Conservation (phyloP, 1,140 invertebrate genomes). For the Lepidotrigona ventralis region DNA sequence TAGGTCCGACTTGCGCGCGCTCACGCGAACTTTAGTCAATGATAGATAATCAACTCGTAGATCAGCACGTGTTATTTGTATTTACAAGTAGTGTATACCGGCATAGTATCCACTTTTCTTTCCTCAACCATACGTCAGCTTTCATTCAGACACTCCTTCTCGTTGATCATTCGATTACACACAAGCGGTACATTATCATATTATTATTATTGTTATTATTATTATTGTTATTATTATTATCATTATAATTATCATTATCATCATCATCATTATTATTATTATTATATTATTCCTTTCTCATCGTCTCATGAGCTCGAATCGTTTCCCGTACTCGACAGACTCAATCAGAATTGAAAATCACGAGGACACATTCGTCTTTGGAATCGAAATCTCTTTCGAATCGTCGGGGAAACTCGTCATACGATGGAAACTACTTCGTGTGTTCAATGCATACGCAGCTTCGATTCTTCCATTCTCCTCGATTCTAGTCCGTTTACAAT, state of each 20-base stretch:
- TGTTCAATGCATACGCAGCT: neutral
- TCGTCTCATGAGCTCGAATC: slow-evolving; percentile 1
- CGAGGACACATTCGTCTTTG: neutral
- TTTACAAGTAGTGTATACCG: slow-evolving; percentile 52
- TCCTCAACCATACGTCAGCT: slow-evolving; percentile 22
- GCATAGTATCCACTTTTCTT: neutral
- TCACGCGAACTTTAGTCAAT: slow-evolving; percentile 31
- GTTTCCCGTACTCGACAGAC: neutral
- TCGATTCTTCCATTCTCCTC: neutral
- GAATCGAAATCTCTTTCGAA: neutral
- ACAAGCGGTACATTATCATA: slow-evolving; percentile 17
- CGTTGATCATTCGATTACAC: slow-evolving; percentile 35
- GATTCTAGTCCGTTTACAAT: slow-evolving; percentile 26
- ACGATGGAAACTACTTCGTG: neutral
- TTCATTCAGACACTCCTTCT: slow-evolving; percentile 40
- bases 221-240: neutral
- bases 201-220: neutral
- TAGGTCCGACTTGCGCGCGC: slow-evolving; percentile 49
- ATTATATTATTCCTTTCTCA: neutral
- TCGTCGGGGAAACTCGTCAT: neutral
- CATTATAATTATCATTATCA: neutral
- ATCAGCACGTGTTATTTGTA: slow-evolving; percentile 48
- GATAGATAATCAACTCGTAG: slow-evolving; percentile 55
- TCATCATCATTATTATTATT: neutral
- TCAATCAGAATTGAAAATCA: neutral